Evolutionary conservation across 2,888 invertebrate species (phyloP), one percentile per base, ranked within the genome.

Genomic region (Bugula neritina): DNA sequence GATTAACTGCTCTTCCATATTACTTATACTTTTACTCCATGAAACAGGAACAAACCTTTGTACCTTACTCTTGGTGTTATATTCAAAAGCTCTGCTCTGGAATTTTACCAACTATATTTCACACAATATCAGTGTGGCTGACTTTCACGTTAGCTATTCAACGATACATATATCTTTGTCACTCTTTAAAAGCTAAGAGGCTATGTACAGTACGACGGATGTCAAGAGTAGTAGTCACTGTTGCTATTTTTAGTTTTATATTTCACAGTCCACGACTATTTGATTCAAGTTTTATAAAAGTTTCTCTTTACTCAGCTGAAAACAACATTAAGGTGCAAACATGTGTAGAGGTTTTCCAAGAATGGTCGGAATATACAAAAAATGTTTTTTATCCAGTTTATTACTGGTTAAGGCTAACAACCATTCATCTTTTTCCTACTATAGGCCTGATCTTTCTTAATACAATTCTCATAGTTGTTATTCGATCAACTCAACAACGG

Each of bases 141-240:
- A 95, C 95, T 0, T 87, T 95, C 76, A 91, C 93, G 0, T 85
- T 96, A 74, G 95, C 95, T 0, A 91, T 92, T 25, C 96, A 96
- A 85, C 87, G 95, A 77, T 96, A 94, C 86, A 92, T 96, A 79
- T 96, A 94, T 85, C 94, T 96, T 0, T 95, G 94, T 80, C 94
- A 94, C 83, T 93, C 94, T 0, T 90, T 93, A 0, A 88, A 91
- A 74, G 95, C 95, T 0, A 88, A 92, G 73, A 90, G 90, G n/a
- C 86, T 88, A 85, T 89, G 89, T 80, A 88, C 87, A 27, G 85
- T 87, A 75, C 27, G 31, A n/a, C 88, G 89, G 0, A 88, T 92
- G 69, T 89, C 90, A 81, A 90, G 90, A 76, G 91, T 90, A 77
- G 90, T 93, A 43, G 86, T 89, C 71, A 89, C 90, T 84, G 93